These are phyloP conservation scores for Polypterus senegalus DNA, from an alignment of 2,113 vertebrate genomes.

Conservation along the genomic window DNA sequence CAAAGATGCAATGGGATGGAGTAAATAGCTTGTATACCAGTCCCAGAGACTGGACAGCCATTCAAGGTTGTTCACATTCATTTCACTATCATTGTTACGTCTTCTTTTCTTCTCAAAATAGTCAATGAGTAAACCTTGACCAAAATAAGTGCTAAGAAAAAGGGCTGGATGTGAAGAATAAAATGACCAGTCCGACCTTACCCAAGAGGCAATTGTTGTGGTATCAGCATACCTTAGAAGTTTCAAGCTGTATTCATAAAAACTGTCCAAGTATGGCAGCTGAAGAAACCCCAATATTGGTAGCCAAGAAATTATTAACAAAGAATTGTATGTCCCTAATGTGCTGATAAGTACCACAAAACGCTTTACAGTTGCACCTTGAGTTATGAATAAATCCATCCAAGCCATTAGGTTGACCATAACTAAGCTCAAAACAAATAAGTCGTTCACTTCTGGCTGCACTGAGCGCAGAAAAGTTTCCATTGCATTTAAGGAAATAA, in stretches of 20 bases:
- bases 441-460: conserved; percentile 91
- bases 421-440: conserved; percentile 89
- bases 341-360: conserved; percentile 96
- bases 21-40: conserved; percentile 90
- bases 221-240: conserved; percentile 87
- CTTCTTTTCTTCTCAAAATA: conserved; percentile 93
- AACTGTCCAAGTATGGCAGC: conserved; percentile 80
- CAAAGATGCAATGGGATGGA: conserved; percentile 84
- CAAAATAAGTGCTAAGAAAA: conserved; percentile 87
- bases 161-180: conserved; percentile 92
- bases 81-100: conserved; percentile 60
- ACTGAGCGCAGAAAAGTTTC: conserved; percentile 86
- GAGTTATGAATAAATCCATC: conserved; percentile 97
- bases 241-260: conserved; percentile 89
- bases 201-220: conserved; percentile 80
- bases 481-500: conserved; percentile 83
- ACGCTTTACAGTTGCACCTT: conserved; percentile 89
- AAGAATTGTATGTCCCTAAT: conserved; percentile 90
- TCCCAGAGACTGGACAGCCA: conserved; percentile 96
- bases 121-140: conserved; percentile 83
- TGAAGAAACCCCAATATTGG: conserved; percentile 89
- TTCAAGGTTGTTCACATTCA: conserved; percentile 84
- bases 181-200: conserved; percentile 91
- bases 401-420: conserved; percentile 93
- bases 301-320: conserved; percentile 93